A percentile compares a stretch with the other conserved stretches of the same genome.
These are phyloP conservation scores for Gephyroberyx darwinii DNA, from an alignment of 2,797 vertebrate genomes.

Conservation along the genomic window DNA sequence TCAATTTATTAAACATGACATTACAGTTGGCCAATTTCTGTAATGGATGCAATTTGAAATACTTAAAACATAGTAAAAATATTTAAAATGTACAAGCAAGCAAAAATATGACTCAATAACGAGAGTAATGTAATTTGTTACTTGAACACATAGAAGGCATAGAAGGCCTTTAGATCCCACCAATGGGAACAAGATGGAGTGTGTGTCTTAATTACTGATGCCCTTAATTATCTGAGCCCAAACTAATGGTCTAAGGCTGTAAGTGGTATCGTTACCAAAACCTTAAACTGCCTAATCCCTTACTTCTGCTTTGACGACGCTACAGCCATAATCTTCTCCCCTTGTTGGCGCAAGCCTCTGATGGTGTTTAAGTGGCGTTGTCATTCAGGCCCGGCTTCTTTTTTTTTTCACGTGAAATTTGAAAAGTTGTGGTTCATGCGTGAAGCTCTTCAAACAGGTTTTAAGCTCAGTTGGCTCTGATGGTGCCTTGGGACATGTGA, in stretches of 20 bases:
- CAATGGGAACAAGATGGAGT: background rate
- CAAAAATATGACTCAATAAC: too few relatives aligned
- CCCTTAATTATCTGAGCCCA: background rate
- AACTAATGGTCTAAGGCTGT: background rate
- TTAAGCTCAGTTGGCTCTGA: conserved; percentile 15
- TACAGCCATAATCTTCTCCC: conserved; percentile 12
- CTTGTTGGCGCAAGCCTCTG: too few relatives aligned
- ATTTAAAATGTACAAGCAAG: too few relatives aligned
- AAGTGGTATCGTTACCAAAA: conserved; percentile 15
- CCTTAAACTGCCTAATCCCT: too few relatives aligned
- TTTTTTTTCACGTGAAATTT: conserved; percentile 27
- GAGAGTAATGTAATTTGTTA: too few relatives aligned
- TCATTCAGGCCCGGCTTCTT: conserved; percentile 14
- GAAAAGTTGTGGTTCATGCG: conserved; percentile 5
- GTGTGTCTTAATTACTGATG: conserved; percentile 10
- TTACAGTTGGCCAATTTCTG: too few relatives aligned
- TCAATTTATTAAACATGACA: too few relatives aligned
- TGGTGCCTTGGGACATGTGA: conserved; percentile 36
- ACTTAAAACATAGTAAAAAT: too few relatives aligned
- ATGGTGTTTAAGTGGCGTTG: background rate
- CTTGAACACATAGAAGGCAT: too few relatives aligned
- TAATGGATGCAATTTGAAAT: too few relatives aligned
- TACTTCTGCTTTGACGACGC: background rate
- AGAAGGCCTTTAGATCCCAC: background rate
- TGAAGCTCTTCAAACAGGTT: conserved; percentile 43